These are phyloP conservation scores for Tachina grossa DNA, from an alignment of 2,888 invertebrate species.

Conservation along the genomic window DNA sequence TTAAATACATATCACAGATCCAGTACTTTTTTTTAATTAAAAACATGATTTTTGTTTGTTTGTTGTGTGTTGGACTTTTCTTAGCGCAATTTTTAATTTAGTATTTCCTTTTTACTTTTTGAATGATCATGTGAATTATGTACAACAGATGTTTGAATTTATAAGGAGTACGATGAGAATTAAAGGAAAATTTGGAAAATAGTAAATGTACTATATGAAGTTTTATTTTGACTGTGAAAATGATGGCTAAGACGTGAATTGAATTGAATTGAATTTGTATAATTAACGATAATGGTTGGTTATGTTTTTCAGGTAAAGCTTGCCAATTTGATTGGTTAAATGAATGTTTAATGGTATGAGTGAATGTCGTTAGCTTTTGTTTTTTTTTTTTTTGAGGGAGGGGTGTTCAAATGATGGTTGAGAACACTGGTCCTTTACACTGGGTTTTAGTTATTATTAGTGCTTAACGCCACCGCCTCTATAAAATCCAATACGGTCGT, in stretches of 20 bases:
- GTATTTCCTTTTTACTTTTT: constrained; percentile 40
- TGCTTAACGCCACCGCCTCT: background rate
- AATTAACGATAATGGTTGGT: constrained; percentile 18
- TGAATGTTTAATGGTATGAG: constrained; percentile 12
- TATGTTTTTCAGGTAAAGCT: constrained; percentile 9
- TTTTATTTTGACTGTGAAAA: constrained; percentile 42
- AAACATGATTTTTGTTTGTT: constrained; percentile 73
- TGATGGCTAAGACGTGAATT: constrained; percentile 25
- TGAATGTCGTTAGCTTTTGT: constrained; percentile 23
- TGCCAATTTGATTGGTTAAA: constrained; percentile 21
- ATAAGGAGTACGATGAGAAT: constrained; percentile 16
- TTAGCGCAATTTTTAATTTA: constrained; percentile 67
- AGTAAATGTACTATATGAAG: constrained; percentile 50
- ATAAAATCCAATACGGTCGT: too few relatives aligned
- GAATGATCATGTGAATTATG: constrained; percentile 68
- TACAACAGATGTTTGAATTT: constrained; percentile 53
- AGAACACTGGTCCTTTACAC: constrained; percentile 27
- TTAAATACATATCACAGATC: constrained; percentile 83
- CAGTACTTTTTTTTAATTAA: constrained; percentile 81
- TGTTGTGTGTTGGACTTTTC: constrained; percentile 67
- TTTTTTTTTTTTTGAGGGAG: too few relatives aligned
- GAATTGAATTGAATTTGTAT: background rate
- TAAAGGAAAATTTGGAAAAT: constrained; percentile 23
- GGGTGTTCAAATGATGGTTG: background rate
- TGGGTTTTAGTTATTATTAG: background rate